Evolutionary conservation across 2,888 invertebrate genomes (phyloP).

Genomic region (Sinotaia quadrata): DNA sequence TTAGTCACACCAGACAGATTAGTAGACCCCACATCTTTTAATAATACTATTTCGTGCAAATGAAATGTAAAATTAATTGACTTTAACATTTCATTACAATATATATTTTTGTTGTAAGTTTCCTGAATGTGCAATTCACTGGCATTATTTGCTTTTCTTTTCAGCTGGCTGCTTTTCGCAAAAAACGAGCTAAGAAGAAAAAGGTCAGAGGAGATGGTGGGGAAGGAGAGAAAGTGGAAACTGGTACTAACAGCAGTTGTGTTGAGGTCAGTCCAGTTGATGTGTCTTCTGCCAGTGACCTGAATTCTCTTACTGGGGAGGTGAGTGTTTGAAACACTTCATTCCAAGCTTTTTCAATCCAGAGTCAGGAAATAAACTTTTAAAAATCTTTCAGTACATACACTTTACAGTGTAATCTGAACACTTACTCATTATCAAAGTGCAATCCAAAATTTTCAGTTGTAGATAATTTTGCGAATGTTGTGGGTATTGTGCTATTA

Average conservation of each 20-base stretch:
- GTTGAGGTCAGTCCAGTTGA: conserved; percentile 25
- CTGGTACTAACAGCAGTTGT: conserved; percentile 14
- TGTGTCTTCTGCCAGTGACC: conserved; percentile 39
- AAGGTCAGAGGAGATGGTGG: conserved; percentile 26
- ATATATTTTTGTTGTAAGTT: no score
- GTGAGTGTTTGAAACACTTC: conserved; percentile 28
- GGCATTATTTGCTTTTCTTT: conserved; percentile 27
- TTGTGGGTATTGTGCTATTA: no score
- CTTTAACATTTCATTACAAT: no score
- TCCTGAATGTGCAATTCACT: neutral
- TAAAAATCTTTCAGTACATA: neutral
- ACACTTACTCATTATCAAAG: no score
- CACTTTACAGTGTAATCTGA: no score
- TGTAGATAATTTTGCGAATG: no score
- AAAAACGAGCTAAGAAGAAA: conserved; percentile 58
- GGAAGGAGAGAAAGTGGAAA: conserved; percentile 6
- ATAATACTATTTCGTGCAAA: no score
- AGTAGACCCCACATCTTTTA: no score
- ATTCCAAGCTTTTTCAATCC: neutral
- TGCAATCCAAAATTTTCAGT: no score
- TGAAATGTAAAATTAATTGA: no score
- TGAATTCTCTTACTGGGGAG: conserved; percentile 38
- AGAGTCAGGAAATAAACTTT: neutral
- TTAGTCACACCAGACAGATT: no score
- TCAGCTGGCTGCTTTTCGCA: conserved; percentile 63